These are phyloP conservation scores for Drosophila trichaetosa DNA, from an alignment of 2,888 invertebrate genomes.

Conservation along the genomic window DNA sequence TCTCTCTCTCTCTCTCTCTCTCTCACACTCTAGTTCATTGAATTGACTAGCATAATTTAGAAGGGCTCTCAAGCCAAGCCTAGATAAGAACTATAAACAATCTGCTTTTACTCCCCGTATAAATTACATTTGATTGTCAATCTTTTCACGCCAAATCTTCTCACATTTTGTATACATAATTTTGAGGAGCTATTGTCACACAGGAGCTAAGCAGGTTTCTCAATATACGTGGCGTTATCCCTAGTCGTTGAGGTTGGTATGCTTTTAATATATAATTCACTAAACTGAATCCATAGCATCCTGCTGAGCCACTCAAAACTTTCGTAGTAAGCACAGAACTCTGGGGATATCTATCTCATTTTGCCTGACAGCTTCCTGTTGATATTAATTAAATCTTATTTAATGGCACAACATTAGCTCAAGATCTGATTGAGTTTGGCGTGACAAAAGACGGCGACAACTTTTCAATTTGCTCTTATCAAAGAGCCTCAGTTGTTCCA, in stretches of 20 bases:
- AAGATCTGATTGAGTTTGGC: constrained; percentile 37
- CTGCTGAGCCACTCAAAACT: neutral
- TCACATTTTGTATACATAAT: neutral
- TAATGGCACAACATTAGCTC: constrained; percentile 31
- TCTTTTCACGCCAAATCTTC: neutral
- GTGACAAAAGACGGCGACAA: constrained; percentile 17
- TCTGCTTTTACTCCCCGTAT: neutral
- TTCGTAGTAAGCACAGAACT: neutral
- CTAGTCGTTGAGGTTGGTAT: neutral
- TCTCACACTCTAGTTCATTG: neutral
- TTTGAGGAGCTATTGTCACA: neutral
- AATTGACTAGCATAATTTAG: neutral
- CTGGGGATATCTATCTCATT: neutral
- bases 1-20: neutral
- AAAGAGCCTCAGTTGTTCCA: neutral
- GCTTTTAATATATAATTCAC: neutral
- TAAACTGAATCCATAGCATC: neutral
- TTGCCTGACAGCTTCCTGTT: constrained; percentile 19
- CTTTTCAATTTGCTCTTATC: constrained; percentile 49
- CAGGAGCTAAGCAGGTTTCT: neutral
- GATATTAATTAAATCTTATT: constrained; percentile 52
- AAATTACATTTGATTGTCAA: neutral
- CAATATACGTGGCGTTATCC: neutral
- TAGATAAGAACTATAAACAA: neutral
- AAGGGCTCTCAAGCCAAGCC: neutral